A percentile compares a stretch with the other conserved stretches of the same genome.
phyloP scores from a whole-genome alignment of 1,140 invertebrate species.

The Lasaia peninsularis region DNA sequence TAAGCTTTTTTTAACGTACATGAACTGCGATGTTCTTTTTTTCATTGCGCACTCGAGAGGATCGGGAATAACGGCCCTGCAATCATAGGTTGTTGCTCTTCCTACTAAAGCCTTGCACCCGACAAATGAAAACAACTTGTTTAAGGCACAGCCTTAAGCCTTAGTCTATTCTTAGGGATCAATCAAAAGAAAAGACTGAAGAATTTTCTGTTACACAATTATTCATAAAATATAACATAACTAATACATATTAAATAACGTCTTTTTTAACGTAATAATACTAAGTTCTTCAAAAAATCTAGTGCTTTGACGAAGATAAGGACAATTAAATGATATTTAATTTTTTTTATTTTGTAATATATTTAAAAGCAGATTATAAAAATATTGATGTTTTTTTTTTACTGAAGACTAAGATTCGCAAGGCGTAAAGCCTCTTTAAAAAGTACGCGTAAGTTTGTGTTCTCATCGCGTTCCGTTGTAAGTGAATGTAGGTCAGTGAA shows the following conservation, averaged over 20 bases:
- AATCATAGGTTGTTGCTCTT: conserved; percentile 76
- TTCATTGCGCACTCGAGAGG: conserved; percentile 52
- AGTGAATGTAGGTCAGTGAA: conserved; percentile 71
- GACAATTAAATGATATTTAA: too few relatives aligned
- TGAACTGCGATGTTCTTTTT: conserved; percentile 35
- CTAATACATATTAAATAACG: too few relatives aligned
- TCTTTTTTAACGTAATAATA: too few relatives aligned
- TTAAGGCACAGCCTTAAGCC: conserved; percentile 16
- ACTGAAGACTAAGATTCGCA: conserved; percentile 4
- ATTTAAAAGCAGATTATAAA: background rate
- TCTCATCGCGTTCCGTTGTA: conserved; percentile 45
- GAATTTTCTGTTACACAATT: too few relatives aligned
- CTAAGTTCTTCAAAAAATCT: too few relatives aligned
- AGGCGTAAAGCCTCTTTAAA: conserved; percentile 13
- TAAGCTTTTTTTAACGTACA: conserved; percentile 22
- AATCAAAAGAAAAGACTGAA: too few relatives aligned
- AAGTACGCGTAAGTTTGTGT: conserved; percentile 27
- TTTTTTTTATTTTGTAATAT: too few relatives aligned
- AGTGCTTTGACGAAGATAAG: too few relatives aligned
- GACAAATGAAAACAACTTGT: conserved; percentile 50
- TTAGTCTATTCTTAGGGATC: too few relatives aligned
- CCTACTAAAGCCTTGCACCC: conserved; percentile 42
- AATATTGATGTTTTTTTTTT: background rate
- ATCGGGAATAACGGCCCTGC: conserved; percentile 69
- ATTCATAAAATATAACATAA: too few relatives aligned